Base-by-base conservation (phyloP, 37 sponge, comb jelly and placozoan species). In the Diacarnus erythraeanus region DNA sequence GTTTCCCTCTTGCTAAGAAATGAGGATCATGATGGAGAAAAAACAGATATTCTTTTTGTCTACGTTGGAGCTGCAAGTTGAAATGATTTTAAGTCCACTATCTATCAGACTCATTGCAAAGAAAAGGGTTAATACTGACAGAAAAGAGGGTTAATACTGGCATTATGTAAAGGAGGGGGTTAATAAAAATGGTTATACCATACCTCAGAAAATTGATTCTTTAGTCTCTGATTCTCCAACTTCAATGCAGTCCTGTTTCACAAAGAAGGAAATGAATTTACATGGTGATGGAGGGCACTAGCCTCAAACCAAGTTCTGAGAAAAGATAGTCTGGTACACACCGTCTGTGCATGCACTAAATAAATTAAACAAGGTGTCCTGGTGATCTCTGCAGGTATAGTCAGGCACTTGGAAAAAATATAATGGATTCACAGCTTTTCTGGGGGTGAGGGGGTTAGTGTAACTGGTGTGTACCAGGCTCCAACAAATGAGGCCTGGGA, bases 211-310 rank as follows among this genome's bases (percentile, higher is more conserved):
- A 66, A 5, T 30, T 67, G 61, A 30, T 67, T 38, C 34, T 47
- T 75, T 67, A 83, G 58, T 58, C 68, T 83, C 40, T 83, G 41
- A 57, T 76, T 83, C 33, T 83, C 84, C 51, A 75, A 58, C 10
- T 54, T 47, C 69, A 68, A 23, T 38, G 77, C 26, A 2, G 42
- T 83, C 76, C 84, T 83, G 30, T 15, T 38, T n/a, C 8, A 25
- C 71, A 69, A 15, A 30, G 8, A 37, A 30, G 71, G 29, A 12
- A n/a, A 74, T 33, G 3, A 60, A 35, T 18, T 58, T 29, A 27
- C 59, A 31, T 43, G 31, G 37, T 54, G 35, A 40, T 2, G n/a
- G n/a, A n/a, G n/a, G n/a, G n/a, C n/a, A n/a, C n/a, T n/a, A n/a
- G n/a, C n/a, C n/a, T n/a, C n/a, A n/a, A n/a, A n/a, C n/a, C n/a